Evolutionary conservation across 92 coral and sea anemone species (phyloP), one percentile per base, ranked within the genome.

Genomic region (Blastomussa wellsi): DNA sequence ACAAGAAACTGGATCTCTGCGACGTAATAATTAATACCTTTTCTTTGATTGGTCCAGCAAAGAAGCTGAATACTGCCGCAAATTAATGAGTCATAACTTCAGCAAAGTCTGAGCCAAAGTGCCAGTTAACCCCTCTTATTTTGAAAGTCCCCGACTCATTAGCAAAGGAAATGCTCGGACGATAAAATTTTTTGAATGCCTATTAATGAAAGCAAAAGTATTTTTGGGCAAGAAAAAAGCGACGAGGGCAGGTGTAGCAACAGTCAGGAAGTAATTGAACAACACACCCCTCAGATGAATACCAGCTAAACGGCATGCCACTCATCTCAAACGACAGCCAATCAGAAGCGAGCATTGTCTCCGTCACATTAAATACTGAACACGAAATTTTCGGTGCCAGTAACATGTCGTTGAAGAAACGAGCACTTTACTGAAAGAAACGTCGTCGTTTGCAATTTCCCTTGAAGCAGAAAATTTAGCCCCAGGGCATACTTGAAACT

Each of bases 1-100:
- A 94, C 97, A 94, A 86, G 84, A 72, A 74, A 26, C 84, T 84
- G 83, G 82, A 79, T 32, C 64, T 82, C 88, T 47, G 79, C 83
- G 78, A 86, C 57, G 88, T 36, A 81, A 92, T 68, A 86, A 81
- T 88, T 88, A 88, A 70, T 79, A 55, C 42, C 37, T 62, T 48
- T 75, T 35, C 70, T 44, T 72, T 89, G 89, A 92, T 89, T 89
- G 92, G 95, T 82, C 72, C 14, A 17, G 49, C 33, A 76, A 83
- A 72, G 71, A 71, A 29, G 37, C 5, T 72, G 79, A 82, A 71
- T 51, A 39, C 70, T n/a, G 24, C 69, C 64, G 64, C 57, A 82
- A 82, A 53, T 83, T 83, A 55, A 47, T 20, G 74, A 75, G 69
- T 83, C 89, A 83, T 87, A 87, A 75, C 53, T 83, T 83, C 64